Conservation (phyloP, 2,888 invertebrate species). For the Pollenia angustigena region DNA sequence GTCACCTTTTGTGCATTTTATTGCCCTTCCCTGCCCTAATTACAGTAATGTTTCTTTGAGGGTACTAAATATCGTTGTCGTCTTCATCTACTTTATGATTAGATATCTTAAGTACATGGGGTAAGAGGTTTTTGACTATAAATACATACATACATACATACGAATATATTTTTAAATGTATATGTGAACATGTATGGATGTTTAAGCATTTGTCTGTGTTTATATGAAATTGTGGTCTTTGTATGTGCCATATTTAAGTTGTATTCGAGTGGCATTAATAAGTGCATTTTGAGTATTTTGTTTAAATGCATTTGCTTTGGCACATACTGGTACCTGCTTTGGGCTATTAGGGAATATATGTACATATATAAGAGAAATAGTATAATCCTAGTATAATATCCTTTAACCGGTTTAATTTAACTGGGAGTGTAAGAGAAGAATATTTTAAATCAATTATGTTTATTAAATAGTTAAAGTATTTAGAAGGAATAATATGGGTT, state of each 20-base stretch:
- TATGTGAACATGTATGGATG: not conserved
- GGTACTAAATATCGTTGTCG: constrained; percentile 36
- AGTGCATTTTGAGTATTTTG: constrained; percentile 65
- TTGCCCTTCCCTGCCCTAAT: constrained; percentile 34
- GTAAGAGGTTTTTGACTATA: constrained; percentile 18
- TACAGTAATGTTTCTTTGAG: constrained; percentile 50
- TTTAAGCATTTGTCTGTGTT: not conserved
- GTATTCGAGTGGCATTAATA: constrained; percentile 56
- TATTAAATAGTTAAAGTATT: too few species aligned
- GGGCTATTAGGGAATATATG: too few species aligned
- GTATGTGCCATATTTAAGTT: constrained; percentile 38
- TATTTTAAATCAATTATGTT: too few species aligned
- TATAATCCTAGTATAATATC: constrained; percentile 12
- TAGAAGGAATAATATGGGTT: too few species aligned
- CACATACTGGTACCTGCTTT: too few species aligned
- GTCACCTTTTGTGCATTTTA: not conserved
- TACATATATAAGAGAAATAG: not conserved
- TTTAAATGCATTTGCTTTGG: not conserved
- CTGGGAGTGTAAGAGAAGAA: too few species aligned
- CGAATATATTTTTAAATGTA: not conserved
- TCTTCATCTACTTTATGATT: constrained; percentile 44
- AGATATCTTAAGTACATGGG: constrained; percentile 53
- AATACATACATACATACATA: not conserved
- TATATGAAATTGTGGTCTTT: constrained; percentile 7
- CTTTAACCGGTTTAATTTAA: not conserved